These are phyloP conservation scores for Carettochelys insculpta DNA, from an alignment of 2,113 vertebrate genomes.

Conservation along the genomic window DNA sequence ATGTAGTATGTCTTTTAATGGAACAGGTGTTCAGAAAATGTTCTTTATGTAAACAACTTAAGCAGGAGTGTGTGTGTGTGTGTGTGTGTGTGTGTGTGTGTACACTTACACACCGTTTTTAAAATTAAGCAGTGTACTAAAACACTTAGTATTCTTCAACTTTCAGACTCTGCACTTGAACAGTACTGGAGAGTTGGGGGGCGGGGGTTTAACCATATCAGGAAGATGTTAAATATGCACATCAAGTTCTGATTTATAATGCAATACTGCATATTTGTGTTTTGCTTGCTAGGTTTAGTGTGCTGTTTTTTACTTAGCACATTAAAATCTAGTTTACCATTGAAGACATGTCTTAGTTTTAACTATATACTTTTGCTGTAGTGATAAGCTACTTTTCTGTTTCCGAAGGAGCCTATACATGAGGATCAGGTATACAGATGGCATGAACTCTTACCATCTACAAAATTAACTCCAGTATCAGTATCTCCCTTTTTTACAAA, in stretches of 20 bases:
- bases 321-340: not conserved
- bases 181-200: not conserved
- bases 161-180: not conserved
- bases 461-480: not conserved
- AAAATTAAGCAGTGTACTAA: not conserved
- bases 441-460: not conserved
- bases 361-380: not conserved
- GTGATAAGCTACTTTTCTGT: not conserved
- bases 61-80: too few species aligned
- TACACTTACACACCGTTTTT: not conserved
- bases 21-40: not conserved
- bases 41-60: not conserved
- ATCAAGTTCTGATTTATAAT: not conserved
- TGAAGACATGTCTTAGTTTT: not conserved
- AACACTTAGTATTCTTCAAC: not conserved
- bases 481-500: not conserved
- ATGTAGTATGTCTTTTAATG: not conserved
- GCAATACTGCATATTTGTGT: not conserved
- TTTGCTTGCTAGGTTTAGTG: not conserved
- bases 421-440: not conserved
- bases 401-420: not conserved
- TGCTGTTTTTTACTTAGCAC: not conserved
- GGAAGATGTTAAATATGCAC: not conserved
- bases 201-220: not conserved
- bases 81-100: too few species aligned